Evolutionary conservation across 2,888 invertebrate genomes (phyloP).

Genomic region (Agrochola lota): DNA sequence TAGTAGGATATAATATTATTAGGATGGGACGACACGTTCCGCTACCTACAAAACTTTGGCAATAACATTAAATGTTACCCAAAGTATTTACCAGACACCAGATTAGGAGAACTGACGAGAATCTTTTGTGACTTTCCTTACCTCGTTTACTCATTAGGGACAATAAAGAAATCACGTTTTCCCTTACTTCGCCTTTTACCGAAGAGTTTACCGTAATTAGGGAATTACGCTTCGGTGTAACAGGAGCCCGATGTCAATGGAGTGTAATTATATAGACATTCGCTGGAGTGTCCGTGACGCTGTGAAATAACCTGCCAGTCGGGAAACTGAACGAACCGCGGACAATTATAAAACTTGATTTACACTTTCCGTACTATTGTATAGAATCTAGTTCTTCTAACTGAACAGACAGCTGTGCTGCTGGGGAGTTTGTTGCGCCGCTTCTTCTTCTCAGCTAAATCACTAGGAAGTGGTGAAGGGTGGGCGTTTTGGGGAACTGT

Average conservation of each 20-base stretch:
- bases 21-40: not conserved
- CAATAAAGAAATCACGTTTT: conserved; percentile 46
- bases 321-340: conserved; percentile 29
- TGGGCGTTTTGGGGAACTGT: not conserved
- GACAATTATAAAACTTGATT: not conserved
- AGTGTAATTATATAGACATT: conserved; percentile 40
- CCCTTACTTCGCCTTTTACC: conserved; percentile 22
- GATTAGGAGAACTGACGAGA: conserved; percentile 21
- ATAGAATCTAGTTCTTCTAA: not conserved
- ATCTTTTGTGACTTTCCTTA: conserved; percentile 27
- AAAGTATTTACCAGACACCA: conserved; percentile 15
- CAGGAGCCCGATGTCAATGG: not conserved
- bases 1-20: too few species aligned
- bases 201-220: conserved; percentile 14
- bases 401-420: not conserved
- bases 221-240: conserved; percentile 35
- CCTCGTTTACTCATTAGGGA: conserved; percentile 40
- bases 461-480: not conserved
- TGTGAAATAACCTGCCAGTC: conserved; percentile 7
- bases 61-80: conserved; percentile 1
- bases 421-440: not conserved
- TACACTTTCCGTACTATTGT: not conserved
- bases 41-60: conserved; percentile 2
- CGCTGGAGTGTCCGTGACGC: conserved; percentile 21
- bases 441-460: not conserved